Percentiles rank a stretch among this genome's conserved stretches.
Conservation (phyloP, 2,888 invertebrate species). For the Pocota personata region DNA sequence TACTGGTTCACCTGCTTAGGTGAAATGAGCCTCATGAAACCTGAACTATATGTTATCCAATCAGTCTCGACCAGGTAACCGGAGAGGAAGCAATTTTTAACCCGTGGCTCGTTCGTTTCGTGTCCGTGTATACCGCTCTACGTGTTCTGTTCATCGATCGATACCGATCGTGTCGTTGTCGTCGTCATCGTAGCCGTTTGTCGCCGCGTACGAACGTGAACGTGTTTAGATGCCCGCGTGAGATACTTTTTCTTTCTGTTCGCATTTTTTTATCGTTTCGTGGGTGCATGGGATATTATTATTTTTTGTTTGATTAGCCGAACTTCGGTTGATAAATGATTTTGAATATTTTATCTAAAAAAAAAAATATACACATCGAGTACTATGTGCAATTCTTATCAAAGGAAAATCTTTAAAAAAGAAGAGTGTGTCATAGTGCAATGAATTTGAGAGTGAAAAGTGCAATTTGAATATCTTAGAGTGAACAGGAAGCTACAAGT, state of each 20-base stretch:
- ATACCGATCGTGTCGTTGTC: conserved; percentile 51
- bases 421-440: conserved; percentile 12
- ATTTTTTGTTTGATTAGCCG: background rate
- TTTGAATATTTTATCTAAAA: conserved; percentile 41
- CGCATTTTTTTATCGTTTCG: conserved; percentile 20
- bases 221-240: conserved; percentile 64
- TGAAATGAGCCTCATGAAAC: conserved; percentile 80
- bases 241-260: conserved; percentile 50
- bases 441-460: conserved; percentile 30
- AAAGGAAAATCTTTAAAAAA: background rate
- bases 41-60: conserved; percentile 82
- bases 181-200: conserved; percentile 5
- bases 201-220: conserved; percentile 29
- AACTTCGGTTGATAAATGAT: conserved; percentile 21
- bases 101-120: conserved; percentile 57
- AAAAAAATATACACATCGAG: conserved; percentile 22
- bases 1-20: conserved; percentile 74
- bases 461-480: conserved; percentile 27
- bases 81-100: conserved; percentile 79
- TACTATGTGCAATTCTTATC: conserved; percentile 12
- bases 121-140: conserved; percentile 47
- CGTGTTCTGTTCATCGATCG: conserved; percentile 50
- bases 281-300: conserved; percentile 12
- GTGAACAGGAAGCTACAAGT: conserved; percentile 16
- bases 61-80: conserved; percentile 83